These are phyloP conservation scores for Gastrophysa polygoni DNA, from an alignment of 2,888 invertebrate species.

Conservation along the genomic window DNA sequence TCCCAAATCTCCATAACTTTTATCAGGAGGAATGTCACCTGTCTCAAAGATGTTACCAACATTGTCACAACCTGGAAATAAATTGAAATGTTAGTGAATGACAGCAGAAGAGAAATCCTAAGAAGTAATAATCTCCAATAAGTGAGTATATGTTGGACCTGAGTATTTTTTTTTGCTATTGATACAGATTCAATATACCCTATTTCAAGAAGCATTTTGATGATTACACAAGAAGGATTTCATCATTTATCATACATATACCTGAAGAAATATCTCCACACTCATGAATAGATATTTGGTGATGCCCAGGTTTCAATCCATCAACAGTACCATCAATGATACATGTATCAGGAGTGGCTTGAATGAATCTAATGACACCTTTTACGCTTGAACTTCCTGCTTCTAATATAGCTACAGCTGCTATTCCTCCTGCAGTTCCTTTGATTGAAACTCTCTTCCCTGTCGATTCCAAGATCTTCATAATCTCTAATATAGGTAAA, in stretches of 20 bases:
- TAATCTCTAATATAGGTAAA: constrained; percentile 65
- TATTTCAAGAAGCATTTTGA: no score
- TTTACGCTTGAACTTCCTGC: constrained; percentile 58
- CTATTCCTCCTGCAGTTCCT: constrained; percentile 74
- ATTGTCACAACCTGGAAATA: constrained; percentile 59
- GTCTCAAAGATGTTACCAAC: constrained; percentile 70
- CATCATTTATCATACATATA: constrained; percentile 16
- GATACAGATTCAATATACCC: no score
- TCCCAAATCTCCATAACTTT: constrained; percentile 72
- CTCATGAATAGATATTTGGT: constrained; percentile 70
- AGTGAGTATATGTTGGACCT: no score
- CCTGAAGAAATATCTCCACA: constrained; percentile 75
- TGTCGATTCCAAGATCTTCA: constrained; percentile 61
- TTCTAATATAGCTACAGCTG: constrained; percentile 79
- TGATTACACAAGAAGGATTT: no score
- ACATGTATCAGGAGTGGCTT: constrained; percentile 64
- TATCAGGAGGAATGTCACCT: constrained; percentile 53
- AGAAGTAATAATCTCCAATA: no score
- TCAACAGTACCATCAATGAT: constrained; percentile 86
- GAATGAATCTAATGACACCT: constrained; percentile 81
- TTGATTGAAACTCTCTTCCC: constrained; percentile 78
- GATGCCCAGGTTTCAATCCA: constrained; percentile 70
- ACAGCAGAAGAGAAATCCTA: no score
- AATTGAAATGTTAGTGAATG: no score
- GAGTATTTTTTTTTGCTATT: no score